Evolutionary conservation across 64 coral and sea anemone species (phyloP), one percentile per base, ranked within the genome.

Genomic region (Cladopsammia gracilis): DNA sequence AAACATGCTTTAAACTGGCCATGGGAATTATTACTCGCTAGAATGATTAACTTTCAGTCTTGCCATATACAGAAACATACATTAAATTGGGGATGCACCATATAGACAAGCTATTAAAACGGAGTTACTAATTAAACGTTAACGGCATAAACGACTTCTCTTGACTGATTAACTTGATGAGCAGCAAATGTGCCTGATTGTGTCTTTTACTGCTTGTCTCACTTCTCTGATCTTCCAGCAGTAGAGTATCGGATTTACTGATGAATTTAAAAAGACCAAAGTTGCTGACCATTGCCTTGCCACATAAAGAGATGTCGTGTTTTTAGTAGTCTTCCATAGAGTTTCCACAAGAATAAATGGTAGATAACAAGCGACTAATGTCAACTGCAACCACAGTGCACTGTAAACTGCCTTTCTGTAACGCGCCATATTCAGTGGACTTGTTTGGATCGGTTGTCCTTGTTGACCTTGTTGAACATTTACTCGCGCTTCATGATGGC

Each of bases 161-260:
- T 2, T 34, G 34, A 34, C 34, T 34, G 34, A 34, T 34, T 34
- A 34, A 1, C 18, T 20, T 64, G 18, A 19, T 2, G 25, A 70
- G 23, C 4, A 10, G 26, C 9, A 46, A 12, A 13, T 4, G 16
- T 18, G 34, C 42, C 9, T 73, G 12, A 73, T 14, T 0, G 42
- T 48, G 16, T 11, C 42, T 18, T 46, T 73, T 13, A 73, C 70
- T 15, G 70, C 10, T 3, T 47, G 10, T 45, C 42, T 73, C 2
- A 73, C 70, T 48, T 73, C 70, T 73, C 16, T 46, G 4, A 73
- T 73, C 70, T 47, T 73, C 70, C 70, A 73, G 34, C 42, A 73
- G 13, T 73, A 73, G 13, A 73, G 42, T 43, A 73, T 14, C 4
- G 70, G 70, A 18, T 73, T 73, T 14, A 73, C 7, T 18, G 70